These are phyloP conservation scores for Ichneumoninae sp. DNA, from an alignment of 2,888 invertebrate species.

Conservation along the genomic window DNA sequence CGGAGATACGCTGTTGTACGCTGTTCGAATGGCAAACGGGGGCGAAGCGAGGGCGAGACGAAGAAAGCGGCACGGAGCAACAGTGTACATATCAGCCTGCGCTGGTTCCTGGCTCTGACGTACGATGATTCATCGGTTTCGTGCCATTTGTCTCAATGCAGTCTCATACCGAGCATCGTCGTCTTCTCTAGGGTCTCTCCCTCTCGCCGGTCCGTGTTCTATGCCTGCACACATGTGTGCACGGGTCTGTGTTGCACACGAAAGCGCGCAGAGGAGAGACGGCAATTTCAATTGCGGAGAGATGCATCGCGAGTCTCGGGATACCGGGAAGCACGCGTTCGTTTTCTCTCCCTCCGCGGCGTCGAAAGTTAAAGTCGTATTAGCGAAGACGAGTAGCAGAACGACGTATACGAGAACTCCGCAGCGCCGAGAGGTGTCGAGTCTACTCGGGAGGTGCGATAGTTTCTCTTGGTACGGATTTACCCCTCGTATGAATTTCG, in stretches of 20 bases:
- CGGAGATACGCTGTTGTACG: conserved; percentile 1
- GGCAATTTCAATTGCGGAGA: conserved; percentile 76
- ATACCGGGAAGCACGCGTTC: conserved; percentile 56
- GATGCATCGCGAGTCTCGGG: conserved; percentile 71
- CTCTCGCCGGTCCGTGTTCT: background rate
- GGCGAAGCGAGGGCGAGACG: conserved; percentile 9
- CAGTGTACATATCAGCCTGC: conserved; percentile 6
- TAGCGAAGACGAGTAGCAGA: conserved; percentile 16
- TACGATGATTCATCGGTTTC: conserved; percentile 78
- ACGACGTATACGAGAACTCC: conserved; percentile 10
- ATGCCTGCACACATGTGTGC: background rate
- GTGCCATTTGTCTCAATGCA: conserved; percentile 79
- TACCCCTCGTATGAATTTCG: background rate
- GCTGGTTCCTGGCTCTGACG: conserved; percentile 76
- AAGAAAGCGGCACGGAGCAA: conserved; percentile 27
- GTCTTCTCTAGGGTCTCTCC: conserved; percentile 33
- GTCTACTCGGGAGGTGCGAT: background rate
- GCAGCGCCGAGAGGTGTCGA: background rate
- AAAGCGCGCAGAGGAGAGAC: conserved; percentile 61
- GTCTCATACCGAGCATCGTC: conserved; percentile 72
- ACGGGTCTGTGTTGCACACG: conserved; percentile 4
- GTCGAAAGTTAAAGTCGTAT: conserved; percentile 55
- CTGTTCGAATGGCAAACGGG: conserved; percentile 8
- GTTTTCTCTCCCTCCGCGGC: conserved; percentile 19
- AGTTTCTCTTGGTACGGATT: background rate